Conservation (phyloP, 2,113 vertebrate species). For the Pachypanchax playfairii region DNA sequence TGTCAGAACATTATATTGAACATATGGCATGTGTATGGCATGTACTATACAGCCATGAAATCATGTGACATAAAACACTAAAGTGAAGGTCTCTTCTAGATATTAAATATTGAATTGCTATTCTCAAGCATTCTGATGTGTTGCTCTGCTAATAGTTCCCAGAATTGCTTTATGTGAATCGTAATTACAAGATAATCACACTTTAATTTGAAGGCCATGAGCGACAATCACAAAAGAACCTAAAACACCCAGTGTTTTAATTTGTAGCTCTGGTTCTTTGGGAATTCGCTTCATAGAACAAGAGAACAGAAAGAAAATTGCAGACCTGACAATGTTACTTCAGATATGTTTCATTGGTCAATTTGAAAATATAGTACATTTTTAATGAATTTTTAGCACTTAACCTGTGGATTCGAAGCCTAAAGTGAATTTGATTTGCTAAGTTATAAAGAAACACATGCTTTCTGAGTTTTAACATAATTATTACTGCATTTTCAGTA, state of each 20-base stretch:
- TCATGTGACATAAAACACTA: too few relatives aligned
- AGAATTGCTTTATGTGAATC: slow-evolving; percentile 8
- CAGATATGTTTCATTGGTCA: background rate
- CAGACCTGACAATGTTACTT: background rate
- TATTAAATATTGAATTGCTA: too few relatives aligned
- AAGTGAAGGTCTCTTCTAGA: too few relatives aligned
- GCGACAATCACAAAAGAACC: slow-evolving; percentile 3
- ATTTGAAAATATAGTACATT: background rate
- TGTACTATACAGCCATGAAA: too few relatives aligned
- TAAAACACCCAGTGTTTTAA: slow-evolving; percentile 7
- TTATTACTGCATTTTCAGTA: slow-evolving; percentile 41
- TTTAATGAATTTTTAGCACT: background rate
- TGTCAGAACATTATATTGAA: too few relatives aligned
- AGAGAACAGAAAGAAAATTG: too few relatives aligned
- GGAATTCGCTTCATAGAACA: background rate
- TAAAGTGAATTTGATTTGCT: background rate
- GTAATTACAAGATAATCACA: slow-evolving; percentile 22
- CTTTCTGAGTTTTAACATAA: slow-evolving; percentile 41
- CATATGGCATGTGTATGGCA: too few relatives aligned
- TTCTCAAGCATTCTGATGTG: too few relatives aligned
- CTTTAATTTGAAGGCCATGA: slow-evolving; percentile 5
- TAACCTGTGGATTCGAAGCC: background rate
- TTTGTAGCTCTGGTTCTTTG: background rate
- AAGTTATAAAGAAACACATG: slow-evolving; percentile 27
- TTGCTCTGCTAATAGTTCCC: too few relatives aligned